Evolutionary conservation across 2,113 vertebrate species (phyloP), one percentile per base, ranked within the genome.

Genomic region (Globicephala melas): DNA sequence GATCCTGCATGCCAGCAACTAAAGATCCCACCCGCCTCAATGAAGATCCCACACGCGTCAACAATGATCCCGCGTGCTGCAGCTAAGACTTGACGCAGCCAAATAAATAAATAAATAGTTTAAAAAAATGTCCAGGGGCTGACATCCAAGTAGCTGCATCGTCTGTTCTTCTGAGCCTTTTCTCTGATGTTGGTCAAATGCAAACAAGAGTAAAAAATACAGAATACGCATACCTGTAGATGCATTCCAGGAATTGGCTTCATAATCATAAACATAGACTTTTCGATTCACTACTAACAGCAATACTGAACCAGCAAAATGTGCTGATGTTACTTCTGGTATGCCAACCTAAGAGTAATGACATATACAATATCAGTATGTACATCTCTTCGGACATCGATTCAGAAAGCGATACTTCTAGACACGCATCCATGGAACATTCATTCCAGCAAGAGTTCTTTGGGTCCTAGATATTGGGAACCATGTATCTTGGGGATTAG

Each of bases 281-380:
- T 83, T 97, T 2, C 2, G 2, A 70, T 91, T 76, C 53, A 98
- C 83, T 28, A 97, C 93, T 1, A 98, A 53, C 5, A 98, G 55
- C 63, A 98, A 1, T 0, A 18, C 0, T 0, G 60, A 0, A 8
- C 10, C 36, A 0, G 96, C 10, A 33, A 97, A 98, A 14, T 89
- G 71, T 1, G 95, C 98, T 0, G 94, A 81, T 0, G 94, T 95
- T 7, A 98, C 50, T 14, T 33, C 21, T 0, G 96, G 81, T 8
- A 0, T 2, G 4, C 76, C 33, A 0, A 71, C 91, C 98, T 98
- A 28, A 12, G 50, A 36, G 82, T 6, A 58, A 67, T 0, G 18
- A 68, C 14, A 53, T 0, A 13, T 2, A 12, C 1, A 23, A 23
- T 6, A 60, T n/a, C n/a, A 3, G 8, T n/a, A 38, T 41, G 33